A percentile compares a stretch with the other conserved stretches of the same genome.
Conservation (phyloP, 64 coral and sea anemone genomes). For the Stylophora pistillata region DNA sequence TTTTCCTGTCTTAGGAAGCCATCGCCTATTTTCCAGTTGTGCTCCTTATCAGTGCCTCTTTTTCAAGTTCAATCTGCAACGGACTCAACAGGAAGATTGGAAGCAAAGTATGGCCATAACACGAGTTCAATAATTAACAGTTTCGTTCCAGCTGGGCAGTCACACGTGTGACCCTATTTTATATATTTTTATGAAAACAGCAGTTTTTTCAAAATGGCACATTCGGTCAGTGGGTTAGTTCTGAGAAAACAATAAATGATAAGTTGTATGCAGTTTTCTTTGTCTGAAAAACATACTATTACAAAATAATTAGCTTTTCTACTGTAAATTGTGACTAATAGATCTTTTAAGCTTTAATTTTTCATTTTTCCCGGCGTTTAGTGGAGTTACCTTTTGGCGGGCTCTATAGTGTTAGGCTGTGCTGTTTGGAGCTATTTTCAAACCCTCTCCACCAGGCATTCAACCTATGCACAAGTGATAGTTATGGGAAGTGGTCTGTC, state of each 20-base stretch:
- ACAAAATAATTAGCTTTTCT: too few species aligned
- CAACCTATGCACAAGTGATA: neutral
- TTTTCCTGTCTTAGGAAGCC: neutral
- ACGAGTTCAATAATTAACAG: too few species aligned
- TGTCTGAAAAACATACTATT: too few species aligned
- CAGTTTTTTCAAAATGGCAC: too few species aligned
- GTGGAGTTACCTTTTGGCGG: neutral
- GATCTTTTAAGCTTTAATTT: too few species aligned
- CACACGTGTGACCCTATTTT: too few species aligned
- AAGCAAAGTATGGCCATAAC: neutral
- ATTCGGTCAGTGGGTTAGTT: too few species aligned
- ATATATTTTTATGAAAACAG: too few species aligned
- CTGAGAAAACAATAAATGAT: too few species aligned
- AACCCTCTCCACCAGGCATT: neutral
- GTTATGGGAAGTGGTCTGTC: constrained; percentile 5
- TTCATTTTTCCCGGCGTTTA: neutral
- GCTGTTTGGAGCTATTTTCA: neutral
- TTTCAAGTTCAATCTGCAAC: neutral
- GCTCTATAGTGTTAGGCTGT: neutral
- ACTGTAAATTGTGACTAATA: too few species aligned
- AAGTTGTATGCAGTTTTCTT: too few species aligned
- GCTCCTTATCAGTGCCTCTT: constrained; percentile 2
- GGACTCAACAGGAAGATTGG: neutral
- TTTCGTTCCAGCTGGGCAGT: too few species aligned
- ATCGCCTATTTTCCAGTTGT: constrained; percentile 14